Conservation (phyloP, 2,888 invertebrate species). For the Apamea sordens region DNA sequence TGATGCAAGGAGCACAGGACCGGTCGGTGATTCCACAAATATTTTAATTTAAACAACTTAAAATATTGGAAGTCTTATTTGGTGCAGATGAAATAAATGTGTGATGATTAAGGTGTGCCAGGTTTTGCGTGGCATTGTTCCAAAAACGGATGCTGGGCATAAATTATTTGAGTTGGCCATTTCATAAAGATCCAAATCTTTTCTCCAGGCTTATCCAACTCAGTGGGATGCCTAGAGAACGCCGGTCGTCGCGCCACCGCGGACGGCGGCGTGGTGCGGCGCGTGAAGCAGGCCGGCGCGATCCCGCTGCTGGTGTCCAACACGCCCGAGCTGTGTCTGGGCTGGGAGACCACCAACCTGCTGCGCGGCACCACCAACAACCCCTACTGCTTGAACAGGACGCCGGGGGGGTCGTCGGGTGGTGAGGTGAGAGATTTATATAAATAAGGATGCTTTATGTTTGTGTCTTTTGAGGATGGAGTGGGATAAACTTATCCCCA, state of each 20-base stretch:
- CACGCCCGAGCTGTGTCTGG: conserved; percentile 96
- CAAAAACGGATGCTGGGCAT: background rate
- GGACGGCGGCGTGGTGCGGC: conserved; percentile 93
- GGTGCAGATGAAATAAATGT: background rate
- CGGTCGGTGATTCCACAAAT: background rate
- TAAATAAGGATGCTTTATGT: background rate
- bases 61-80: background rate
- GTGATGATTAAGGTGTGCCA: background rate
- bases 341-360: conserved; percentile 95
- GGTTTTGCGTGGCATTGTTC: background rate
- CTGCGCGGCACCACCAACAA: conserved; percentile 95
- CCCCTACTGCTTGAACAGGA: conserved; percentile 94
- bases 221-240: conserved; percentile 91
- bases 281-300: conserved; percentile 93
- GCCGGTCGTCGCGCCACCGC: conserved; percentile 86
- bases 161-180: background rate
- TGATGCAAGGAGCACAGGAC: background rate
- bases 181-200: background rate
- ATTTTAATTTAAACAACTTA: background rate
- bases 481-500: too few relatives aligned
- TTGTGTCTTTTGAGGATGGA: background rate
- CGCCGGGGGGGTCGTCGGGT: conserved; percentile 96
- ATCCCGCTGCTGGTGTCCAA: conserved; percentile 96
- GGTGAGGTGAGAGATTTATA: conserved; percentile 91
- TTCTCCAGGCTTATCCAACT: conserved; percentile 91